A percentile compares a stretch with the other conserved stretches of the same genome.
These are phyloP conservation scores for Pherbina coryleti DNA, from an alignment of 2,888 invertebrate genomes.

Conservation along the genomic window DNA sequence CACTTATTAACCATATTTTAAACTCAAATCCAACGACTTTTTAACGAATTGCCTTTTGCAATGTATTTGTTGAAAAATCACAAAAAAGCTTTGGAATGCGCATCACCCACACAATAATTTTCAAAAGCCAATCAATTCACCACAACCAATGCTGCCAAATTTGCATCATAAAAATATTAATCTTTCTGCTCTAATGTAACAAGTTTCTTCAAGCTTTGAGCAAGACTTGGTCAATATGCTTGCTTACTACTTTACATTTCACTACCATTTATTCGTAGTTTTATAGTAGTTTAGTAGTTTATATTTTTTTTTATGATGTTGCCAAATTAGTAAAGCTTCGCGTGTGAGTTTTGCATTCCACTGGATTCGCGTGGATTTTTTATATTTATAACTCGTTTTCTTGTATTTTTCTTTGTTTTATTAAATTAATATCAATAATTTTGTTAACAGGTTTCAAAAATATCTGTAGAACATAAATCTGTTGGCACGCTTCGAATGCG, in stretches of 20 bases:
- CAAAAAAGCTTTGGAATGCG: constrained; percentile 39
- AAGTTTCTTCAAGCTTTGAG: no score
- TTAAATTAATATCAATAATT: neutral
- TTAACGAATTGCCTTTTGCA: constrained; percentile 19
- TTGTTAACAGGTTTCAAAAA: constrained; percentile 19
- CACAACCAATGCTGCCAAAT: neutral
- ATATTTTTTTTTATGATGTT: neutral
- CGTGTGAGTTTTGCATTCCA: neutral
- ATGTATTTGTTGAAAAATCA: constrained; percentile 26
- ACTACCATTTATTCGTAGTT: no score
- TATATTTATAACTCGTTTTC: neutral
- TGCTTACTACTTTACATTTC: no score
- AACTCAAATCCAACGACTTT: neutral
- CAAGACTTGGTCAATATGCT: neutral
- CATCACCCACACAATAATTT: constrained; percentile 27
- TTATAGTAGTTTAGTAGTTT: neutral
- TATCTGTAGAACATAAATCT: constrained; percentile 23
- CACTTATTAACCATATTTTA: neutral
- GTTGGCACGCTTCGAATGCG: neutral
- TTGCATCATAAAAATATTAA: no score
- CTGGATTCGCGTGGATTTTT: neutral
- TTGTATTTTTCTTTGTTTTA: neutral
- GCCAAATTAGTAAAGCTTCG: neutral
- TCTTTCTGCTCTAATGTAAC: no score
- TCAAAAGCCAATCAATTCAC: neutral